Evolutionary conservation across 2,888 invertebrate species (phyloP), one percentile per base, ranked within the genome.

Genomic region (Leptopilina syphax): DNA sequence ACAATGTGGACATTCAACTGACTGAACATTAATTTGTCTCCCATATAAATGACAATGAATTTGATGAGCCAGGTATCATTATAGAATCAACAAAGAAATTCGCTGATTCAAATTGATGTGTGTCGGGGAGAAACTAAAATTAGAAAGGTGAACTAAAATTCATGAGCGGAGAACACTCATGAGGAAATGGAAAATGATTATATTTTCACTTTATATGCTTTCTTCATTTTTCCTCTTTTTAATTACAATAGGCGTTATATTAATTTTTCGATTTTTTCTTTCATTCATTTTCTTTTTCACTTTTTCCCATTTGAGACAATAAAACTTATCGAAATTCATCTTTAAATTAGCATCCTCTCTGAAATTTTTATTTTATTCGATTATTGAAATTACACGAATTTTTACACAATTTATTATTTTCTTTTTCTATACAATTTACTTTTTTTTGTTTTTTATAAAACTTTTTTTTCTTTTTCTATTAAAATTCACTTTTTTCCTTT

Each of bases 121-220:
- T 2, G 24, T 10, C 24, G 34, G 66, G 50, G 12, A 54, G 66
- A 66, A 63, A 77, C n/a, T 70, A 76, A 63, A 50, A 73, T 73
- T 57, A 66, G 66, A 60, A 50, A 66, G 47, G 24, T 34, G 34
- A 73, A 47, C 60, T 70, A 65, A 57, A 67, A 76, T 68, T 76
- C 79, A 65, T 60, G 63, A n/a, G 54, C 57, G 8, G 66, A 79
- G 34, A n/a, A 50, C 12, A 63, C 24, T 24, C 13, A 78, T 34
- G 44, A 70, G 54, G 54, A 70, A 70, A 54, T 70, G 13, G 27
- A 70, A 54, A 54, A 13, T 54, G 34, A 34, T 34, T 34, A 34
- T 70, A 65, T 67, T 67, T 67, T 67, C 67, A 44, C 66, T 67
- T 44, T 67, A n/a, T 67, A 67, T 67, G 67, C 67, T 67, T 67